Evolutionary conservation across 2,797 vertebrate species (phyloP).

Genomic region (Artibeus lituratus): DNA sequence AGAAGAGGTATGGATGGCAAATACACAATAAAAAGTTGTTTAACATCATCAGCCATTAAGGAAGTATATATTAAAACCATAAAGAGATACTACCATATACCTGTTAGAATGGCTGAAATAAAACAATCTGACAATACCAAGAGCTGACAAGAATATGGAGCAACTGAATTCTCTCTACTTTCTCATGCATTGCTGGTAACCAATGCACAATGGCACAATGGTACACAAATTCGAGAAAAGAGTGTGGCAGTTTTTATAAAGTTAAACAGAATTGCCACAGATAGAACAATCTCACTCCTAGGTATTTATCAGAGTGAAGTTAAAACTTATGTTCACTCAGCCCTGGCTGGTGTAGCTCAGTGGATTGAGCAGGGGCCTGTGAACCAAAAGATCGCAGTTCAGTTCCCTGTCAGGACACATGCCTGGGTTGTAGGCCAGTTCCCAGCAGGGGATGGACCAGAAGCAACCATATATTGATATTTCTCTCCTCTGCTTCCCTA

Average conservation of each 20-base stretch:
- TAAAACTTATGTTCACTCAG: neutral
- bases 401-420: too few species aligned
- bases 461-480: too few species aligned
- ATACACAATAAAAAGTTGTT: slow-evolving; percentile 11
- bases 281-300: neutral
- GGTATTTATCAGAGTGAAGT: slow-evolving; percentile 16
- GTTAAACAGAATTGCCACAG: slow-evolving; percentile 36
- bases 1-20: neutral
- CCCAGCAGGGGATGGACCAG: too few species aligned
- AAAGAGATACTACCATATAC: neutral
- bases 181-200: neutral
- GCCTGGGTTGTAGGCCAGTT: too few species aligned
- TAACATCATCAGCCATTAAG: neutral
- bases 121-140: neutral
- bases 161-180: neutral
- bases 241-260: neutral
- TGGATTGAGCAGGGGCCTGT: too few species aligned
- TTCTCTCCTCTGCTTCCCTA: too few species aligned
- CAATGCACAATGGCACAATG: neutral
- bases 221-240: neutral
- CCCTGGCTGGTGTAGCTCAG: too few species aligned
- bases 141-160: neutral
- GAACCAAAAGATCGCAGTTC: too few species aligned
- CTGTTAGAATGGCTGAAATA: neutral
- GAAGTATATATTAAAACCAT: neutral